Conservation (phyloP, 2,888 invertebrate genomes). For the Diachrysia chrysitis region DNA sequence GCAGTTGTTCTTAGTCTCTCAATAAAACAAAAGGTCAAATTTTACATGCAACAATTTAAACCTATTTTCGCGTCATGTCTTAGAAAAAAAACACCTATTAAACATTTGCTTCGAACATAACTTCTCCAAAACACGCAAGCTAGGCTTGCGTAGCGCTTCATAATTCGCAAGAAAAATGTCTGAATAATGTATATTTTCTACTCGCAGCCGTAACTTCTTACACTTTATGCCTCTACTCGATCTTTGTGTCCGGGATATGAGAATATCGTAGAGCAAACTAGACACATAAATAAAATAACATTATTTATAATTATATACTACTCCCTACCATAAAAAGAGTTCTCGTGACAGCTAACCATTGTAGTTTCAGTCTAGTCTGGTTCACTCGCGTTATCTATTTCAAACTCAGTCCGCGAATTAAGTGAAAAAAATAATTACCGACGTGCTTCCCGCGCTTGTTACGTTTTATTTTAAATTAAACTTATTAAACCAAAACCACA, state of each 20-base stretch:
- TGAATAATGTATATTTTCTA: constrained; percentile 81
- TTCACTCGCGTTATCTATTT: constrained; percentile 41
- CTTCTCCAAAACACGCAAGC: constrained; percentile 80
- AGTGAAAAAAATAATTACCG: constrained; percentile 54
- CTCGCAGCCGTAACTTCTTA: constrained; percentile 69
- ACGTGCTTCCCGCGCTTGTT: constrained; percentile 39
- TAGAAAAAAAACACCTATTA: constrained; percentile 60
- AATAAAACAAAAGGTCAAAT: constrained; percentile 57
- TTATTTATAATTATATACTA: constrained; percentile 30
- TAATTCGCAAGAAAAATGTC: constrained; percentile 80
- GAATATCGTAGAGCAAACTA: constrained; percentile 46
- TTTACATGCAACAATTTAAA: constrained; percentile 60
- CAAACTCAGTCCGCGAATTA: constrained; percentile 48
- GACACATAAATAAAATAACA: constrained; percentile 46
- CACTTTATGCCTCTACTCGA: constrained; percentile 67
- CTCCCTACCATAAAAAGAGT: constrained; percentile 27
- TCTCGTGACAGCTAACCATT: constrained; percentile 32
- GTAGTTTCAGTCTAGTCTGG: constrained; percentile 35
- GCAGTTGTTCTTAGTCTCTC: constrained; percentile 27
- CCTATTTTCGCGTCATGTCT: constrained; percentile 54
- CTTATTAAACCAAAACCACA: constrained; percentile 26
- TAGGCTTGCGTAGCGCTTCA: constrained; percentile 70
- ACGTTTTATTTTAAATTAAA: constrained; percentile 46
- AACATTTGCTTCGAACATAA: constrained; percentile 65
- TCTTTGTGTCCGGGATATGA: constrained; percentile 65